These are phyloP conservation scores for Schizothorax lantsangensis DNA, from an alignment of 2,797 vertebrate species.

Conservation along the genomic window DNA sequence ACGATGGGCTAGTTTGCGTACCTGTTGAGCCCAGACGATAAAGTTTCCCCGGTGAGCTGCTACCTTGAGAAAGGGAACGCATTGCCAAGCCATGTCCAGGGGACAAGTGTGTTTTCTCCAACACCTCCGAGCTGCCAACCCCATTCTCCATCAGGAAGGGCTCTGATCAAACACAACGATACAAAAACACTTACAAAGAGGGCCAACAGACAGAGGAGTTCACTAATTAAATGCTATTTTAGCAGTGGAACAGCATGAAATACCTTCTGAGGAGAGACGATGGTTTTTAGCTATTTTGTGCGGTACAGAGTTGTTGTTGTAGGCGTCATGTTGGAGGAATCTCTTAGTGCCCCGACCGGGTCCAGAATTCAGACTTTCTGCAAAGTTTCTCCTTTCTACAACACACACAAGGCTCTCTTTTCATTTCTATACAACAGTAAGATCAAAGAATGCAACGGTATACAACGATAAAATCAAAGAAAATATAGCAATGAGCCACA, in stretches of 20 bases:
- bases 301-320: conserved; percentile 79
- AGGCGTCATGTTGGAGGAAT: conserved; percentile 79
- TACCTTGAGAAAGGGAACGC: conserved; percentile 64
- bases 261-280: conserved; percentile 85
- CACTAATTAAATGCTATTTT: neutral
- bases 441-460: neutral
- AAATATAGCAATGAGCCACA: neutral
- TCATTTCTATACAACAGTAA: neutral
- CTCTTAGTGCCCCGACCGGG: conserved; percentile 83
- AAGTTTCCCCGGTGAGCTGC: conserved; percentile 65
- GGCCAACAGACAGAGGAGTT: neutral
- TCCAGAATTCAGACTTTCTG: conserved; percentile 79
- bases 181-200: neutral
- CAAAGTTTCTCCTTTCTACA: conserved; percentile 82
- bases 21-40: conserved; percentile 75
- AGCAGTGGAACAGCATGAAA: neutral
- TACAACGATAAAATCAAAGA: neutral
- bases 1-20: conserved; percentile 33
- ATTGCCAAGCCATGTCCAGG: conserved; percentile 64
- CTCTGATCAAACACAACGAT: conserved; percentile 77
- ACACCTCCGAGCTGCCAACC: conserved; percentile 79
- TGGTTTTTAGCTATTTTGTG: conserved; percentile 86
- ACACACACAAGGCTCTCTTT: neutral
- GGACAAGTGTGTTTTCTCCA: conserved; percentile 84
- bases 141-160: conserved; percentile 83